Base-by-base conservation (phyloP, 1,140 invertebrate species). In the Calliphora vicina region DNA sequence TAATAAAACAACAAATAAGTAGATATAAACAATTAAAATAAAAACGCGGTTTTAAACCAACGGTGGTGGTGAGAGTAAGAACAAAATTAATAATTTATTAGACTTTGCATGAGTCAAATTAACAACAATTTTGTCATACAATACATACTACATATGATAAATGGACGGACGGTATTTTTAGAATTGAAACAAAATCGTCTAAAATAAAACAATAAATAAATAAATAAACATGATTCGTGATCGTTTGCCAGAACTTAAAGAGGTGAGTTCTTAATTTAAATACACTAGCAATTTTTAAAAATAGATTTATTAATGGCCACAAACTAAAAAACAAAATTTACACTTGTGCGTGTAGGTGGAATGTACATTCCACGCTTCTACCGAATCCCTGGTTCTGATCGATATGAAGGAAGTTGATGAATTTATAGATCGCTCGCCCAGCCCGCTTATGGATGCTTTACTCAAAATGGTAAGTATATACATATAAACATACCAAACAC, bases 391-490 rank as follows among this genome's bases (percentile, higher is more conserved):
- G 23, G 61, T 67, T 20, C 20, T 67, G 9, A 67, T 67, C 9
- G 61, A 76, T 42, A 12, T 35, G 4, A 29, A 78, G n/a, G 74
- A 78, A 23, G 35, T 43, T 23, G 42, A 20, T 3, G 35, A 78
- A 15, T 43, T 13, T 45, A 1, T 78, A 5, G 42, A 23, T 23
- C 8, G 35, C 2, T 12, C 29, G 20, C 74, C 23, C 10, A 43
- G 42, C 6, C 74, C 74, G 12, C 13, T 43, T 10, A 78, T 78
- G 35, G 74, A 43, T 12, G 74, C 74, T 12, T 26, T 78, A 43
- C 42, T 78, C 1, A 78, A 78, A 78, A 43, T 78, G 74, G 74
- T 78, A 43, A 78, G 74, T 45, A n/a, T 67, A 23, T 9, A 67
- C 9, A 61, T 17, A 57, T 57, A 17, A 13, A n/a, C n/a, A n/a